Conservation (phyloP, 2,113 vertebrate genomes). For the Hipposideros armiger region DNA sequence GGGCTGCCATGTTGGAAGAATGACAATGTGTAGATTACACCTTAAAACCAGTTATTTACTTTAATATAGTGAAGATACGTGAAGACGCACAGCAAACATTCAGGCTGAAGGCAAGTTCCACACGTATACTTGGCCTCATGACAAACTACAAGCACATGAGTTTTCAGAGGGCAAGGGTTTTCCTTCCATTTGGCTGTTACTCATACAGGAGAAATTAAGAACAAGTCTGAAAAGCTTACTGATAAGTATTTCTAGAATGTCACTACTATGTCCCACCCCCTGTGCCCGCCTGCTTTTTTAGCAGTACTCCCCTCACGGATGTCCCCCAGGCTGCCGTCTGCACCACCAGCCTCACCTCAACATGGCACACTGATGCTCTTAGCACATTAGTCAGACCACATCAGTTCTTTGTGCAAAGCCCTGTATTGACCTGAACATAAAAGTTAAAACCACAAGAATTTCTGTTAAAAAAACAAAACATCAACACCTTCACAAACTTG, state of each 20-base stretch:
- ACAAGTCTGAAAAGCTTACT: background rate
- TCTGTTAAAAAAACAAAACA: no score
- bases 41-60: background rate
- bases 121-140: background rate
- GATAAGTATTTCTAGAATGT: background rate
- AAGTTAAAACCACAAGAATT: background rate
- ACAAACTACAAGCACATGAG: background rate
- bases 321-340: no score
- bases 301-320: background rate
- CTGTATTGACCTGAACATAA: background rate
- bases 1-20: constrained; percentile 58
- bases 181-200: rapidly evolving
- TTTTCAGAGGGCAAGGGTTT: background rate
- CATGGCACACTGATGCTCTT: background rate
- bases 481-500: background rate
- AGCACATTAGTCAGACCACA: rapidly evolving
- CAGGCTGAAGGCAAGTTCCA: background rate
- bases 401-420: background rate
- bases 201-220: background rate
- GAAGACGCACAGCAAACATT: background rate
- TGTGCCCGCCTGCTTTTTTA: no score
- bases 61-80: background rate
- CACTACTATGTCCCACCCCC: rapidly evolving
- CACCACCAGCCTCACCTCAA: background rate
- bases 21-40: constrained; percentile 52